Conservation (phyloP, 2,113 vertebrate genomes). For the Leiothrix lutea region DNA sequence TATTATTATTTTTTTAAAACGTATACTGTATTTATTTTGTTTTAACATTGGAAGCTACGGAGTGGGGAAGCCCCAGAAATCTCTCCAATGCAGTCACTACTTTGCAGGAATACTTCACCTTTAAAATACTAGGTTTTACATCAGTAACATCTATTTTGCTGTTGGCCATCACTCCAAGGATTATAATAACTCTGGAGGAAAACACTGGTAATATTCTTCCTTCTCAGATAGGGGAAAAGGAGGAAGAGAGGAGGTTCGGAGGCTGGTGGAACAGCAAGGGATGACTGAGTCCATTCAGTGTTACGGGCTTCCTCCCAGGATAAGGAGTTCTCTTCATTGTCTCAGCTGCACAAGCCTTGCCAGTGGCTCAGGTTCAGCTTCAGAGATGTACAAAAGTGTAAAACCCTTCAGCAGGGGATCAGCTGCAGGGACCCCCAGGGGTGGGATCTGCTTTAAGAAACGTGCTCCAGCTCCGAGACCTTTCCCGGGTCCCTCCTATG, state of each 20-base stretch:
- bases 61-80: constrained; percentile 64
- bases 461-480: background rate
- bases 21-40: constrained; percentile 62
- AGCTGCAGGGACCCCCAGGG: background rate
- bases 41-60: constrained; percentile 67
- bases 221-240: constrained; percentile 8
- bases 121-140: constrained; percentile 44
- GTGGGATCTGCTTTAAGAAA: background rate
- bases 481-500: background rate
- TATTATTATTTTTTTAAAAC: constrained; percentile 31
- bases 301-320: background rate
- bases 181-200: constrained; percentile 14
- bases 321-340: constrained; percentile 25
- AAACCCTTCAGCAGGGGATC: background rate
- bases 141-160: constrained; percentile 49
- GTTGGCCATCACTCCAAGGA: constrained; percentile 49
- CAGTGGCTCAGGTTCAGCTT: constrained; percentile 56
- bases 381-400: constrained; percentile 2
- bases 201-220: constrained; percentile 45
- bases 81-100: constrained; percentile 51
- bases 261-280: constrained; percentile 38
- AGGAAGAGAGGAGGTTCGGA: background rate
- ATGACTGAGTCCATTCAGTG: background rate
- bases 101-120: constrained; percentile 64
- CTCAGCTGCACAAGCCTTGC: constrained; percentile 43